Evolutionary conservation across 2,797 vertebrate species (phyloP).

Genomic region (Hydrophis major): DNA sequence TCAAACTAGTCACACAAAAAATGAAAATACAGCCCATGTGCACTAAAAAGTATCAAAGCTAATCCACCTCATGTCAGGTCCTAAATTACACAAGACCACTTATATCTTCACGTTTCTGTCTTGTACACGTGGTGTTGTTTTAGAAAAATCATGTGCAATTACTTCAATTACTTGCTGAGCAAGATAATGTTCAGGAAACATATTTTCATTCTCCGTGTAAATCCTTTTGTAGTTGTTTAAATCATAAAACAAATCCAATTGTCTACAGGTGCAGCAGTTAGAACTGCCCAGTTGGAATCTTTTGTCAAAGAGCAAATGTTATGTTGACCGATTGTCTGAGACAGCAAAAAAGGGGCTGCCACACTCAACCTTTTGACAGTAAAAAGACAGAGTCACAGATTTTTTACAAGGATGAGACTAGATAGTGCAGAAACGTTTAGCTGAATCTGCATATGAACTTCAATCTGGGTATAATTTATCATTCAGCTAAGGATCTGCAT

Average conservation of each 20-base stretch:
- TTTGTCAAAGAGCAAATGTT: neutral
- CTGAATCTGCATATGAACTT: neutral
- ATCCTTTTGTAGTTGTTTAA: neutral
- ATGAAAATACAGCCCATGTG: neutral
- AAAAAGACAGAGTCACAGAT: neutral
- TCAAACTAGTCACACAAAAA: neutral
- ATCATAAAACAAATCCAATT: neutral
- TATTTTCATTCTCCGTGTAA: neutral
- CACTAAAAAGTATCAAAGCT: neutral
- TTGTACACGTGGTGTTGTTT: neutral
- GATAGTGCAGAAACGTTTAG: neutral
- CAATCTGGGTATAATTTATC: neutral
- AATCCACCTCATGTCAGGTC: neutral
- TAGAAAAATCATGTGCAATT: neutral
- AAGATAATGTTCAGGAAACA: neutral
- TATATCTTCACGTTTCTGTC: neutral
- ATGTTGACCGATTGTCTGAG: too few relatives aligned
- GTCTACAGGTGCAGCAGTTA: neutral
- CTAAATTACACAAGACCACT: neutral
- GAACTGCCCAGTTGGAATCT: too few relatives aligned
- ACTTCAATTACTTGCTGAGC: neutral
- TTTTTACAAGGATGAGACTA: neutral
- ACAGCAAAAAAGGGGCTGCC: too few relatives aligned
- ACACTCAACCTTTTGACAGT: too few relatives aligned
- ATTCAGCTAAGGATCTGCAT: neutral